phyloP scores from a whole-genome alignment of 2,797 vertebrate genomes.

The Apodemus agrarius region DNA sequence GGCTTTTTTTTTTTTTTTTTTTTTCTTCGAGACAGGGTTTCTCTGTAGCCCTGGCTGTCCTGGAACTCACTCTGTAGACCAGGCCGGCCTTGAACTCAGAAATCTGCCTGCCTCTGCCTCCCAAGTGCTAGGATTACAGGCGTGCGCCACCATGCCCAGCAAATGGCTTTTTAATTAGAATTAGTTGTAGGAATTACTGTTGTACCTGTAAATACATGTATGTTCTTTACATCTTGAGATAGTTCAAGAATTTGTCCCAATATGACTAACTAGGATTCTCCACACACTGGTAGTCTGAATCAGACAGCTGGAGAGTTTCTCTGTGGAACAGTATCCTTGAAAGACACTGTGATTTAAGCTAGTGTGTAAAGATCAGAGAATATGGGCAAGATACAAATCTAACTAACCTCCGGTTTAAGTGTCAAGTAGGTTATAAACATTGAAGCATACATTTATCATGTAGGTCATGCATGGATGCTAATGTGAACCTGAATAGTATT shows the following conservation, averaged over 20 bases:
- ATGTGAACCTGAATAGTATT: neutral
- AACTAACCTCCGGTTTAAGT: neutral
- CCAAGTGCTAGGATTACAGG: no score
- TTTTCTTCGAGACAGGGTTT: no score
- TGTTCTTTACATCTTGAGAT: neutral
- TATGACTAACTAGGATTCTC: neutral
- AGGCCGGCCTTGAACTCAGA: no score
- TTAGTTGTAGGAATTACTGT: neutral
- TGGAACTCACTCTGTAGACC: no score
- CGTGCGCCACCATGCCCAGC: no score
- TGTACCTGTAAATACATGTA: neutral
- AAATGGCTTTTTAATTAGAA: neutral
- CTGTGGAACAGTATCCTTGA: neutral
- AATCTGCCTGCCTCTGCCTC: no score
- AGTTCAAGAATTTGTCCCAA: neutral
- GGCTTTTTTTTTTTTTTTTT: no score
- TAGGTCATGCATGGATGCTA: neutral
- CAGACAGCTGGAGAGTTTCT: neutral
- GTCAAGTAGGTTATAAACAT: neutral
- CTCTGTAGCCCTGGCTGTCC: no score
- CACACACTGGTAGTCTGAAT: neutral
- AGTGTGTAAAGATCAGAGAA: constrained; percentile 1
- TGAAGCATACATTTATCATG: neutral
- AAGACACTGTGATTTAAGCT: neutral
- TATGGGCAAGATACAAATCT: neutral